Evolutionary conservation across 2,888 invertebrate species (phyloP), one percentile per base, ranked within the genome.

Genomic region (Scaptomyza parva): DNA sequence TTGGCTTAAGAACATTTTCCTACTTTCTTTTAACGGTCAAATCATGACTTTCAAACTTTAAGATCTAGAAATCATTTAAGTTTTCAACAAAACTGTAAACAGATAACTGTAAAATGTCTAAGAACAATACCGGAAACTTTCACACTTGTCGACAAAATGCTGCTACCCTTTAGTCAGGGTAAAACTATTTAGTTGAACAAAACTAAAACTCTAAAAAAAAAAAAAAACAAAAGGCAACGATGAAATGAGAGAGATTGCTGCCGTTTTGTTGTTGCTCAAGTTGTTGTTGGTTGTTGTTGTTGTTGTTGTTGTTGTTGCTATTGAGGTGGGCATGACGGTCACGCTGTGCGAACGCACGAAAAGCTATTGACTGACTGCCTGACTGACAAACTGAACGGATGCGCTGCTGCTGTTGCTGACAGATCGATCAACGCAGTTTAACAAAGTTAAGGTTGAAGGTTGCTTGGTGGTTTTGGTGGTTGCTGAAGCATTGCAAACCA

Each of bases 251-350:
- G 81, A 72, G 78, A 80, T 66, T 59, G 60, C 63, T 73, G 84
- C 45, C 75, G 78, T 37, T 75, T 78, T 80, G 75, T 70, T 44
- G 57, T 40, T 44, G 37, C 37, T 67, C 47, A 24, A 33, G 41
- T 43, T 53, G 63, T 52, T 60, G 58, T 28, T 52, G 57, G 57
- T 14, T 43, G 53, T 47, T 53, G 48, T 41, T 61, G 65, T n/a
- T 52, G 43, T 47, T 51, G 61, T 12, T 51, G 53, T 47, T 60
- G 50, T 48, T 69, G 62, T 52, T 70, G 62, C 4, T 62, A 64
- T 62, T 67, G 77, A 70, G 76, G 77, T 82, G 84, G 89, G 86
- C 88, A 87, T 88, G 89, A 85, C 89, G 84, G 90, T 89, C 88
- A 90, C 89, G 89, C 84, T 85, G 74, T 60, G 48, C 83, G 86